Conservation (phyloP, 2,797 vertebrate genomes). For the Miichthys miiuy region DNA sequence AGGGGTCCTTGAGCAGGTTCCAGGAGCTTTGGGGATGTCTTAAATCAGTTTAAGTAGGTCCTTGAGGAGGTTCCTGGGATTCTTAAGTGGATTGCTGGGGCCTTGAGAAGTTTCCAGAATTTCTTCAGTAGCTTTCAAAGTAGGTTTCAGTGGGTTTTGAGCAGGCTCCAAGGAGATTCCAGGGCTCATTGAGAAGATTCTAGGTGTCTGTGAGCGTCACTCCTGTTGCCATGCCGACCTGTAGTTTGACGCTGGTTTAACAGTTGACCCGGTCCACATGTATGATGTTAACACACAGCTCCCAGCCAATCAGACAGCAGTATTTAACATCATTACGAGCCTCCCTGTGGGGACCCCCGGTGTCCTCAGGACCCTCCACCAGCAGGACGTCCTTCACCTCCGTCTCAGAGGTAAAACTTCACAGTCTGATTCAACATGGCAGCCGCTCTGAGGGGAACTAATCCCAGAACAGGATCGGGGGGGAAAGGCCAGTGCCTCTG, state of each 20-base stretch:
- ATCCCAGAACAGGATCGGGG: conserved; percentile 61
- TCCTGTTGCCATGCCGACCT: background rate
- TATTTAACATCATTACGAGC: background rate
- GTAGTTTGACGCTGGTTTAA: background rate
- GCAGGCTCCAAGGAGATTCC: background rate
- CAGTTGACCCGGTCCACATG: background rate
- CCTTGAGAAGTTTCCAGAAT: background rate
- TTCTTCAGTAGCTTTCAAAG: background rate
- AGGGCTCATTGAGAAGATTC: background rate
- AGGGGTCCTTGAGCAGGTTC: background rate
- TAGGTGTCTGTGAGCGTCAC: background rate
- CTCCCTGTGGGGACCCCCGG: background rate
- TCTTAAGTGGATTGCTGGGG: background rate
- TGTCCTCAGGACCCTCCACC: background rate
- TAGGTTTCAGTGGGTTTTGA: background rate
- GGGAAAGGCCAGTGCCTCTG: conserved; percentile 28
- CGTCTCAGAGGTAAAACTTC: conserved; percentile 45
- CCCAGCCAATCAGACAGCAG: background rate
- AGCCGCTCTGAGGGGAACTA: conserved; percentile 52
- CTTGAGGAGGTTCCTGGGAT: background rate
- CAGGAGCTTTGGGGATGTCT: background rate
- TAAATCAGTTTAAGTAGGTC: background rate
- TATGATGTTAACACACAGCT: background rate
- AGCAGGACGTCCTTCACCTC: conserved; percentile 23
- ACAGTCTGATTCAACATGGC: conserved; percentile 61